These are phyloP conservation scores for Neoseiulus cucumeris DNA, from an alignment of 1,140 invertebrate genomes.

Conservation along the genomic window DNA sequence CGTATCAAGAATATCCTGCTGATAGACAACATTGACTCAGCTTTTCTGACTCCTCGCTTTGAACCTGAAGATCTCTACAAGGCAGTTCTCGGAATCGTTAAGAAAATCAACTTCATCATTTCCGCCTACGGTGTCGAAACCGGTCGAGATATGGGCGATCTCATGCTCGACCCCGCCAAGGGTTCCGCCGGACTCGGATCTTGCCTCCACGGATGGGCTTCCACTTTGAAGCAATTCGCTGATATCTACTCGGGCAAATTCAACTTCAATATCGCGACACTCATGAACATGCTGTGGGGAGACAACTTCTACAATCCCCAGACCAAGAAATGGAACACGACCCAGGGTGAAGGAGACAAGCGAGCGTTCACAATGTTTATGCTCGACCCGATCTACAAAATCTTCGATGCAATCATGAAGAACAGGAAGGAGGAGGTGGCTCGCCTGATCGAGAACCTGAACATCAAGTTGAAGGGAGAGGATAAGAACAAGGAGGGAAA, in stretches of 20 bases:
- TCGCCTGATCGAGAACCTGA: slow-evolving; percentile 62
- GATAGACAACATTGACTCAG: slow-evolving; percentile 44
- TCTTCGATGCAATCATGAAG: slow-evolving; percentile 95
- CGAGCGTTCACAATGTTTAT: slow-evolving; percentile 97
- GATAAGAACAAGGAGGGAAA: slow-evolving; percentile 92
- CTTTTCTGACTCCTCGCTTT: slow-evolving; percentile 36
- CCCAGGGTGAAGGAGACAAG: slow-evolving; percentile 54
- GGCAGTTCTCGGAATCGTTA: slow-evolving; percentile 97
- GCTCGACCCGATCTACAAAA: slow-evolving; percentile 94
- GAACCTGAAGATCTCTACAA: slow-evolving; percentile 87
- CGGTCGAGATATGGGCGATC: slow-evolving; percentile 97
- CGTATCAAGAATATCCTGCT: slow-evolving; percentile 41
- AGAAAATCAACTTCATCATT: slow-evolving; percentile 99
- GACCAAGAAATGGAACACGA: slow-evolving; percentile 95
- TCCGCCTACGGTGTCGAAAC: slow-evolving; percentile 93
- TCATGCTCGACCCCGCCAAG: slow-evolving; percentile 39
- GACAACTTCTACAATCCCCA: slow-evolving; percentile 96
- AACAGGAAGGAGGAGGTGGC: slow-evolving; percentile 88
- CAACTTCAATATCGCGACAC: slow-evolving; percentile 85
- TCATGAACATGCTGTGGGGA: slow-evolving; percentile 82
- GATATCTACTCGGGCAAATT: slow-evolving; percentile 98
- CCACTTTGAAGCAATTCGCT: slow-evolving; percentile 96
- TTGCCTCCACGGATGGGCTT: slow-evolving; percentile 96
- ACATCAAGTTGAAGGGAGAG: slow-evolving; percentile 74
- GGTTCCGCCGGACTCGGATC: slow-evolving; percentile 98